phyloP scores from a whole-genome alignment of 2,888 invertebrate genomes.

The Calameuta idolon region DNA sequence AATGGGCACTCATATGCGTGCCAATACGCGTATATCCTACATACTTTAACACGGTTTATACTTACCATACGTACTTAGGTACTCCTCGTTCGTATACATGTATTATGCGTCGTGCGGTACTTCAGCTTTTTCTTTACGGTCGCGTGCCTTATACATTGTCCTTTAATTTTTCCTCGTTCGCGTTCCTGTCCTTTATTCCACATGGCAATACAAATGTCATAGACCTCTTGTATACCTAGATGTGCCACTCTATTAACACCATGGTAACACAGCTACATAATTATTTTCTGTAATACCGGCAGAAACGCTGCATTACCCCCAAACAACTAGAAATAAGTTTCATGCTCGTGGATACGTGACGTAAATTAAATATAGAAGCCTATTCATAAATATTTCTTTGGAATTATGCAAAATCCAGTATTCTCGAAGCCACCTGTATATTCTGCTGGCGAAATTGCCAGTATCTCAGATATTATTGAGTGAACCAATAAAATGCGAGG shows the following conservation, averaged over 20 bases:
- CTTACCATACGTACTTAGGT: background rate
- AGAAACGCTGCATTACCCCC: background rate
- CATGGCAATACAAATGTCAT: background rate
- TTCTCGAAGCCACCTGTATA: background rate
- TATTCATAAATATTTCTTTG: background rate
- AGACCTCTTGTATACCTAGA: background rate
- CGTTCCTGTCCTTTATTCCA: background rate
- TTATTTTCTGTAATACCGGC: background rate
- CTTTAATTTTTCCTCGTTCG: background rate
- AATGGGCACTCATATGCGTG: constrained; percentile 49
- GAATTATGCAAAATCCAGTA: background rate
- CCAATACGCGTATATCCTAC: constrained; percentile 8
- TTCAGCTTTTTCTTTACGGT: background rate
- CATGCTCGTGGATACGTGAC: background rate
- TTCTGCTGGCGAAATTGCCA: background rate
- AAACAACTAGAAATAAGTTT: background rate
- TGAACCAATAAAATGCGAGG: background rate
- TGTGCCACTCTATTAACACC: background rate
- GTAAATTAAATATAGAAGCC: background rate
- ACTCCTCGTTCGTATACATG: background rate
- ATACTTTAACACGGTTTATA: background rate
- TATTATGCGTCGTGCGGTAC: background rate
- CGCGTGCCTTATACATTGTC: background rate
- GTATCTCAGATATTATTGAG: background rate
- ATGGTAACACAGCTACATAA: background rate